A percentile compares a stretch with the other conserved stretches of the same genome.
Conservation (phyloP, 2,113 vertebrate species). For the Passer domesticus region DNA sequence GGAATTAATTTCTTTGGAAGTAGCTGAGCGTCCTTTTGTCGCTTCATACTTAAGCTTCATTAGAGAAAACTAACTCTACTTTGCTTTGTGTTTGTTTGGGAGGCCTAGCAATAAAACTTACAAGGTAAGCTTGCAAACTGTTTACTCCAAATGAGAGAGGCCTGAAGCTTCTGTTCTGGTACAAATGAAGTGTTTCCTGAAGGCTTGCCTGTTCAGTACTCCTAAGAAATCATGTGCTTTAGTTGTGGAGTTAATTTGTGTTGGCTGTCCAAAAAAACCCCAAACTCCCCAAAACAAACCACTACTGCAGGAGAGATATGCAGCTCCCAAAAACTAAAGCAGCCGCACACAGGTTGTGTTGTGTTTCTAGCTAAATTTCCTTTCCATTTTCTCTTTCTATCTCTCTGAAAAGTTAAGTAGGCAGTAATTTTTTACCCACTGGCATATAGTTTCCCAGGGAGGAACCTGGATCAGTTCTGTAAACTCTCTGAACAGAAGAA, state of each 20-base stretch:
- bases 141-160: background rate
- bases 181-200: background rate
- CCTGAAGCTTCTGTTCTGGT: background rate
- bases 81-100: background rate
- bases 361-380: background rate
- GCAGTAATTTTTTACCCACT: conserved; percentile 9
- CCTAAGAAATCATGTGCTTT: background rate
- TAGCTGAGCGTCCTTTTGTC: background rate
- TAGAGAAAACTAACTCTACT: background rate
- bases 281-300: background rate
- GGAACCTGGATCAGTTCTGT: conserved; percentile 10
- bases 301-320: background rate
- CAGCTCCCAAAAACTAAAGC: background rate
- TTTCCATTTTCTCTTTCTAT: background rate
- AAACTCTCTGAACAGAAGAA: background rate
- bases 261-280: background rate
- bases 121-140: background rate
- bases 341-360: fast-evolving
- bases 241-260: background rate
- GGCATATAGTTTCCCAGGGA: background rate
- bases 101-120: background rate
- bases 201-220: background rate
- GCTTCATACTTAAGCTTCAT: background rate
- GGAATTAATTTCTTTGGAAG: background rate
- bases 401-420: background rate